Evolutionary conservation across 2,113 vertebrate genomes (phyloP).

Genomic region (Heterotilapia buettikoferi): DNA sequence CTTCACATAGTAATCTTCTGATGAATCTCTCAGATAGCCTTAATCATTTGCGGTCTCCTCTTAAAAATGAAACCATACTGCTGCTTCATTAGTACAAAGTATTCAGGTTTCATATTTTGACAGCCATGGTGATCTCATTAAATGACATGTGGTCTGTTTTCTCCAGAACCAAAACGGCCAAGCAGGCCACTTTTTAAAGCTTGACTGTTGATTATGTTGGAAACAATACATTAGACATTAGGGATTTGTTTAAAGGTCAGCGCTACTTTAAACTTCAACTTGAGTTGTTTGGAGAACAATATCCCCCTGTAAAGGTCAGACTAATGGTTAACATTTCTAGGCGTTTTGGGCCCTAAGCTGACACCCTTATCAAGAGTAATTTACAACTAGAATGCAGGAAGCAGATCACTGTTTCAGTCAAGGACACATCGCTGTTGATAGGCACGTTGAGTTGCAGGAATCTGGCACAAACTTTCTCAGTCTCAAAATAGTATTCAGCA

Average conservation of each 20-base stretch:
- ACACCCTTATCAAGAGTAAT: slow-evolving; percentile 3
- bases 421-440: neutral
- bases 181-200: neutral
- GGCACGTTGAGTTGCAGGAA: neutral
- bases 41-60: neutral
- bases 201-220: neutral
- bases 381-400: slow-evolving; percentile 5
- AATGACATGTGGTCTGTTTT: neutral
- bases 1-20: neutral
- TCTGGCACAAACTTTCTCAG: neutral
- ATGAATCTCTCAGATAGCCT: neutral
- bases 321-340: slow-evolving; percentile 34
- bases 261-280: slow-evolving; percentile 17
- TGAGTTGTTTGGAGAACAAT: slow-evolving; percentile 1
- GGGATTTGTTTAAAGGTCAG: slow-evolving; percentile 27
- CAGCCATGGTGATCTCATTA: neutral
- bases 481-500: neutral
- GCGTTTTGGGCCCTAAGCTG: neutral
- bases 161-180: neutral
- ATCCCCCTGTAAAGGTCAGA: slow-evolving; percentile 21
- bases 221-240: neutral
- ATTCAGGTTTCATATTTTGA: neutral
- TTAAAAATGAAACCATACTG: neutral
- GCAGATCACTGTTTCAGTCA: neutral
- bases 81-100: neutral